phyloP scores from a whole-genome alignment of 2,888 invertebrate genomes.

The Ennomos fuscantarius region DNA sequence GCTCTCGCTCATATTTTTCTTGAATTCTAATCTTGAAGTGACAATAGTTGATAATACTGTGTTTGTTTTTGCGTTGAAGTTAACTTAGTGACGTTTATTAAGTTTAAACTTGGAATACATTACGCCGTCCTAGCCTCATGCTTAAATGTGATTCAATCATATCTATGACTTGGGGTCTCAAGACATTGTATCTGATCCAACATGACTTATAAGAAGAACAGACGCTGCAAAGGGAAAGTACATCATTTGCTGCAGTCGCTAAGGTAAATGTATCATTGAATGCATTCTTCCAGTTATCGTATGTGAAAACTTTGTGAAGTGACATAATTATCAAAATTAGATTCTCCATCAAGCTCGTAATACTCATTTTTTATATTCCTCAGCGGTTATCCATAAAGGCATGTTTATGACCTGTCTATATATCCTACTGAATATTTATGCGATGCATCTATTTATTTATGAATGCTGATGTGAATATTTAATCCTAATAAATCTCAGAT shows the following conservation, averaged over 20 bases:
- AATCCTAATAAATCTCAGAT: conserved; percentile 23
- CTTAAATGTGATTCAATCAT: neutral
- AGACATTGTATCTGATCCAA: conserved; percentile 21
- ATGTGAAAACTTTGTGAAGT: no score
- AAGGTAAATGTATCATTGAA: conserved; percentile 56
- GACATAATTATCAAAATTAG: no score
- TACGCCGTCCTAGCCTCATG: no score
- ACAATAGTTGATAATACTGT: no score
- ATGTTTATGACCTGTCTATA: conserved; percentile 1
- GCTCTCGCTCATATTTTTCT: no score
- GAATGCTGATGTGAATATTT: conserved; percentile 17
- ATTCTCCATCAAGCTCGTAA: neutral
- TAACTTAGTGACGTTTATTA: no score
- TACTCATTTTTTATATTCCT: conserved; percentile 8
- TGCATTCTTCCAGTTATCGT: no score
- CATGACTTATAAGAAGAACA: conserved; percentile 57
- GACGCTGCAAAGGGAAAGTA: conserved; percentile 65
- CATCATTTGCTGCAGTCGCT: conserved; percentile 69
- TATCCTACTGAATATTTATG: conserved; percentile 21
- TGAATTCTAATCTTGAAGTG: neutral
- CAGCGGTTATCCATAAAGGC: conserved; percentile 3
- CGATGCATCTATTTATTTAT: conserved; percentile 21
- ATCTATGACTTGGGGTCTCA: neutral
- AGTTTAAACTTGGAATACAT: no score
- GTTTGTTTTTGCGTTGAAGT: no score